phyloP scores from a whole-genome alignment of 2,113 vertebrate genomes.

The Trachemys scripta region DNA sequence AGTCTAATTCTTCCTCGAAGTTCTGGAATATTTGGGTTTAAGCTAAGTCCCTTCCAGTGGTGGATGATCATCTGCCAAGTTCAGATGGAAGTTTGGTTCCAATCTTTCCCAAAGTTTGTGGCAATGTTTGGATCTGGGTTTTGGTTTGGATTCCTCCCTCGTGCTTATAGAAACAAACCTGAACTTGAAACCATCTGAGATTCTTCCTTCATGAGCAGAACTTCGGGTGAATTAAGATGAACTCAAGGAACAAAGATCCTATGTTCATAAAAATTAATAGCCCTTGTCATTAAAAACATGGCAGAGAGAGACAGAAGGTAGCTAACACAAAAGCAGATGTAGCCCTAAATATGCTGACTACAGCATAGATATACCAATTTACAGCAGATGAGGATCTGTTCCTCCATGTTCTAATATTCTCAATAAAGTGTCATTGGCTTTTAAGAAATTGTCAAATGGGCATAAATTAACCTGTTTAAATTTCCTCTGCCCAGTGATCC shows the following conservation, averaged over 20 bases:
- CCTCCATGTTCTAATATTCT: not conserved
- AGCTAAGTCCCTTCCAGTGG: not conserved
- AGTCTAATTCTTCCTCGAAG: not conserved
- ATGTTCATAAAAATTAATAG: slow-evolving; percentile 45
- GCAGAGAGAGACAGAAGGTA: not conserved
- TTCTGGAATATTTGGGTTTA: not conserved
- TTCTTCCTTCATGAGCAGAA: slow-evolving; percentile 7
- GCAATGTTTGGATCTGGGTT: not conserved
- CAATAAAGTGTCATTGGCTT: not conserved
- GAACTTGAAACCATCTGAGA: not conserved
- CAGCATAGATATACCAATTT: not conserved
- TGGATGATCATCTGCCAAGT: not conserved
- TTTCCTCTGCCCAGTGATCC: not conserved
- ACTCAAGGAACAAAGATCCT: slow-evolving; percentile 18
- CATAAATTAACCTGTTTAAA: not conserved
- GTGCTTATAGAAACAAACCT: not conserved
- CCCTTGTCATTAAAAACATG: slow-evolving; percentile 31
- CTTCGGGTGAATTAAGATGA: slow-evolving; percentile 36
- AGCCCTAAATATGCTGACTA: not conserved
- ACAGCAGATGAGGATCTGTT: not conserved
- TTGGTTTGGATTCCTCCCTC: slow-evolving; percentile 12
- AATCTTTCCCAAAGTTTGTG: not conserved
- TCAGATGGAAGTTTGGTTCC: not conserved
- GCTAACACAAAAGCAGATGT: not conserved
- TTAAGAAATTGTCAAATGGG: accelerated